Base-by-base conservation (phyloP, 2,888 invertebrate genomes). In the Beris chalybata region DNA sequence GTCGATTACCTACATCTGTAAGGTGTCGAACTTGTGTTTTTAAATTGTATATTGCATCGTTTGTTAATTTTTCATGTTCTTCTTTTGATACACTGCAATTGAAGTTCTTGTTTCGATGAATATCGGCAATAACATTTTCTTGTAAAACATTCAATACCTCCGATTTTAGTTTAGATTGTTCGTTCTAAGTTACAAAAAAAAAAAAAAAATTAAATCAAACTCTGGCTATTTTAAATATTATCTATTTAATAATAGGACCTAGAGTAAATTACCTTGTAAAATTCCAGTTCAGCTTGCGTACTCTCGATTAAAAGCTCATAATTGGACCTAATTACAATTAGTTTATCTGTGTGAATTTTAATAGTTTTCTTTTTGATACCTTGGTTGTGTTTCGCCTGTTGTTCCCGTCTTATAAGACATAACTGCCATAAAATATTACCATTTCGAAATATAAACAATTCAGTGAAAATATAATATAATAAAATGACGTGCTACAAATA, bases 1-100 rank as follows among this genome's bases (percentile, higher is more conserved):
- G 22, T 38, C 38, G 9, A 9, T 55, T 44, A 50, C 69, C 71
- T 74, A 80, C 79, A 73, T 77, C 71, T 50, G 75, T 72, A n/a
- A 82, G 72, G 2, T 74, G 70, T 4, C 75, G 73, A 61, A 82
- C 76, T 74, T 83, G 82, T n/a, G 71, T 69, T 67, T 76, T 75
- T 59, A 82, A 73, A 70, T 79, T 80, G 22, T 74, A 70, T 11
- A 82, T 71, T 0, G 80, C 77, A 31, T 80, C 77, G 43, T 72
- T 75, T 12, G 74, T 75, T 55, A 74, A 71, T 67, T 72, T 69
- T 59, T 76, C 72, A 15, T 76, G 75, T 68, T 69, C 65, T 65
- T 68, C 69, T 30, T 56, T 65, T 54, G 59, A 55, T 44, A 71
- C 57, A 13, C 70, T 50, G 1, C 71, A 38, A 57, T 74, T 66